These are phyloP conservation scores for Amphiprion ocellaris DNA, from an alignment of 2,113 vertebrate species.

Conservation along the genomic window DNA sequence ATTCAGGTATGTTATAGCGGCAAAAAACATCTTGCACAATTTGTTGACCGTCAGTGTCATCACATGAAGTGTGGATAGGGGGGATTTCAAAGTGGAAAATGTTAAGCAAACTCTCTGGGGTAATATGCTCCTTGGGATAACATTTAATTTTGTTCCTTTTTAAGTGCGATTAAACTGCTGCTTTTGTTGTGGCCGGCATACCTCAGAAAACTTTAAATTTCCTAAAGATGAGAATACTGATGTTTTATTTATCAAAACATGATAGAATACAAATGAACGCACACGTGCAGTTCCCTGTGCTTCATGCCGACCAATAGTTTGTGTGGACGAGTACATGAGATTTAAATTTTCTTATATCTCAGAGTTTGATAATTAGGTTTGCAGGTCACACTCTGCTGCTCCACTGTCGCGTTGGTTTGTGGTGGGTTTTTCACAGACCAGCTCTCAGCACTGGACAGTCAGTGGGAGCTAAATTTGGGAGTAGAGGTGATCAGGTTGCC, in stretches of 20 bases:
- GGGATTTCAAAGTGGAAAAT: not conserved
- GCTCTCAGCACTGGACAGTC: slow-evolving; percentile 77
- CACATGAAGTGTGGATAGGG: not conserved
- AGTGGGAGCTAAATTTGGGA: slow-evolving; percentile 86
- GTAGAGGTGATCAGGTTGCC: slow-evolving; percentile 88
- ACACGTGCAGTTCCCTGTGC: too few species aligned
- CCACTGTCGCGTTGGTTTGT: slow-evolving; percentile 30
- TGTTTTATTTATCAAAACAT: not conserved
- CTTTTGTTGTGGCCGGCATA: too few species aligned
- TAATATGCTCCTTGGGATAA: not conserved
- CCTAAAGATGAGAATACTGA: too few species aligned
- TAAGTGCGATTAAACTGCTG: too few species aligned
- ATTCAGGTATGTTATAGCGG: not conserved
- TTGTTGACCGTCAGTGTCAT: slow-evolving; percentile 16
- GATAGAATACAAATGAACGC: not conserved
- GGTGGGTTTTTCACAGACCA: slow-evolving; percentile 56
- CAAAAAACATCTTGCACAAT: slow-evolving; percentile 62
- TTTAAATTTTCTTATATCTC: not conserved
- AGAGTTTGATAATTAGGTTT: slow-evolving; percentile 19
- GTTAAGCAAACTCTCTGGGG: not conserved
- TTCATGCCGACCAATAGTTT: too few species aligned
- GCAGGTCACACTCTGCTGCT: slow-evolving; percentile 30
- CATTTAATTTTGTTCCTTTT: too few species aligned
- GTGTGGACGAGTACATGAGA: too few species aligned
- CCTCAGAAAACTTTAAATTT: too few species aligned